Conservation (phyloP, 2,113 vertebrate species). For the Sus scrofa region T2T-Sscrofa CM000819.6:30801501-30802000, state of each 20-base stretch:
- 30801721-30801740: conserved; percentile 16
- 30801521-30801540: too few species aligned
- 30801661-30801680: conserved; percentile 47
- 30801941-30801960: background rate
- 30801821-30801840: conserved; percentile 24
- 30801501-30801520: too few species aligned
- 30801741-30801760: background rate
- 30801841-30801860: conserved; percentile 14
- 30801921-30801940: conserved; percentile 35
- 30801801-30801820: background rate
- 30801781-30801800: conserved; percentile 1
- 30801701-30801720: background rate
- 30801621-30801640: background rate
- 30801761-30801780: conserved; percentile 47
- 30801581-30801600: too few species aligned
- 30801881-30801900: background rate
- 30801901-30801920: background rate
- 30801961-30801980: background rate
- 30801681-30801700: conserved; percentile 52
- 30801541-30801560: too few species aligned
- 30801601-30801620: too few species aligned
- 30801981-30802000: conserved; percentile 22
- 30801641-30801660: background rate
- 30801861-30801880: background rate
- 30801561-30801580: too few species aligned